Evolutionary conservation across 2,888 invertebrate genomes (phyloP), one percentile per base, ranked within the genome.

Genomic region (Diplazon laetatorius): DNA sequence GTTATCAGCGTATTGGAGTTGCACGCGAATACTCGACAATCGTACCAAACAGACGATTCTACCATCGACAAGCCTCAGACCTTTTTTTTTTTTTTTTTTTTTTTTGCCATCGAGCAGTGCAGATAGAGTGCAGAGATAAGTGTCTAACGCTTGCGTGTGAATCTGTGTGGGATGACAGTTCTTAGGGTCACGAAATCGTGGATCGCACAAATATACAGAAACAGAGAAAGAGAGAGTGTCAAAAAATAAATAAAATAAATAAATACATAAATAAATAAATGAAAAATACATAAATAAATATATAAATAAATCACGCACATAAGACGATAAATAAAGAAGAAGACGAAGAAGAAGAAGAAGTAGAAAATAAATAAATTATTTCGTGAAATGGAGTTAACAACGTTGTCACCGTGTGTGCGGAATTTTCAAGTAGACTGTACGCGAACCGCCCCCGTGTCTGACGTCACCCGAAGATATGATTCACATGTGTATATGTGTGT

Each of bases 91-190:
- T n/a, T n/a, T n/a, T n/a, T n/a, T n/a, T 16, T 16, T 14, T 16
- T 55, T 30, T 55, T 8, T 9, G 55, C 16, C 30, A 16, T 48
- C 30, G 2, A 12, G 48, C 35, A 35, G 46, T 20, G 9, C 16
- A n/a, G 59, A 69, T 59, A 48, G 30, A 68, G 42, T 55, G n/a
- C n/a, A 46, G 8, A 69, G 69, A 59, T 69, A 59, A 48, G 22
- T 25, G 25, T 16, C 3, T 18, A n/a, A 48, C 16, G 14, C 20
- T 66, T n/a, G n/a, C 42, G 42, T n/a, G 42, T 42, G 42, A 1
- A 42, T 30, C 30, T 30, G 30, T 30, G 30, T 5, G 30, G 6
- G 30, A 30, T 6, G 6, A 30, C 30, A 6, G 30, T 5, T 30
- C 2, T n/a, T 30, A 6, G 30, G 30, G 30, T 30, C 30, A 30